Conservation (phyloP, 2,888 invertebrate species). For the Heliconius aoede region DNA sequence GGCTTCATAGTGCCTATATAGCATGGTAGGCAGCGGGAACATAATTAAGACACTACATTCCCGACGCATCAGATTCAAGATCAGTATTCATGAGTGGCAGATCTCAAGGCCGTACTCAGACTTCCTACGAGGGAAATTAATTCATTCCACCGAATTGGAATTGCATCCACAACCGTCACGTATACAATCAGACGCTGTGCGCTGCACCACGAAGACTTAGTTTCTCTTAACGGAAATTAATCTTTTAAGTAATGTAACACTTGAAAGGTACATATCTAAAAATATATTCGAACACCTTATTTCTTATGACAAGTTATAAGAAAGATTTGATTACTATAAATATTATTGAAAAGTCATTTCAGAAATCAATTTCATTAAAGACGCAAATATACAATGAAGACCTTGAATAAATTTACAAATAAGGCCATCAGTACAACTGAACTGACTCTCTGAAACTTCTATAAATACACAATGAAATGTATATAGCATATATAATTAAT, state of each 20-base stretch:
- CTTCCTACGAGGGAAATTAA: not conserved
- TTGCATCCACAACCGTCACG: not conserved
- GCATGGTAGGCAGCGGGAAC: not conserved
- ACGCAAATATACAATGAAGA: not conserved
- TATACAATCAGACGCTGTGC: not conserved
- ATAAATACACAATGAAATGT: not conserved
- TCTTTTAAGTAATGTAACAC: not conserved
- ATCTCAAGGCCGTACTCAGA: not conserved
- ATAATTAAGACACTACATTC: too few species aligned
- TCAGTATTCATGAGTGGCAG: not conserved
- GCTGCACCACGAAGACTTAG: not conserved
- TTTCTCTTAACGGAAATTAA: not conserved
- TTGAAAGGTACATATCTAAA: not conserved
- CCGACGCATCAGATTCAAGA: not conserved
- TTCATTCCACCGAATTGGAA: not conserved
- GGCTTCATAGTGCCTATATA: not conserved
- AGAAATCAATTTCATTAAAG: not conserved
- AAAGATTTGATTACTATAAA: not conserved
- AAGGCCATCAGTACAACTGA: not conserved
- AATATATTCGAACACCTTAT: not conserved
- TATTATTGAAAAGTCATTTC: not conserved
- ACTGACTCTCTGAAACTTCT: not conserved
- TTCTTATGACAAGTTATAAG: not conserved
- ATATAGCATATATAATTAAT: not conserved
- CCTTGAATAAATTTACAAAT: conserved; percentile 16